These are phyloP conservation scores for Hemithea aestivaria DNA, from an alignment of 2,888 invertebrate species.

Conservation along the genomic window DNA sequence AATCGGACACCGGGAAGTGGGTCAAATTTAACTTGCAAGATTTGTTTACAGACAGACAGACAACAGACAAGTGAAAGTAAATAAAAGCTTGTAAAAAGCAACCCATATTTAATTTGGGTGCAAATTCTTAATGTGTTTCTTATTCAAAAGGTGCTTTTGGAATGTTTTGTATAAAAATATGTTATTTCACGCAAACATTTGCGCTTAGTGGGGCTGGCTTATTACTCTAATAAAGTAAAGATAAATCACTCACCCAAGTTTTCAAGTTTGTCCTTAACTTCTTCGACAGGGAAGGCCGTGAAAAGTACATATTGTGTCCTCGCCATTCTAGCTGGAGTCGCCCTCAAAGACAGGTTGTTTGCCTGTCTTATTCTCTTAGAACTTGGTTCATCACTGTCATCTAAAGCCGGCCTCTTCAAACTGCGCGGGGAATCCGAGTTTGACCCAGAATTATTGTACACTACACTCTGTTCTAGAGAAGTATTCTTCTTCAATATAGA, in stretches of 20 bases:
- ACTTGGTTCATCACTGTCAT: slow-evolving; percentile 35
- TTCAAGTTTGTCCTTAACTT: slow-evolving; percentile 51
- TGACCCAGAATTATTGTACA: slow-evolving; percentile 50
- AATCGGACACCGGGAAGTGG: no score
- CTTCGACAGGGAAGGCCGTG: slow-evolving; percentile 57
- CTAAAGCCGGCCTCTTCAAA: slow-evolving; percentile 41
- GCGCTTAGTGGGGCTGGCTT: no score
- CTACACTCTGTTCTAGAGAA: slow-evolving; percentile 47
- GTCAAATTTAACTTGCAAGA: no score
- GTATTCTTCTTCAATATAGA: slow-evolving; percentile 34
- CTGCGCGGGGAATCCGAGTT: slow-evolving; percentile 41
- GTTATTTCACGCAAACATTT: no score
- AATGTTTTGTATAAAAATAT: no score
- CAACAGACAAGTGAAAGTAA: no score
- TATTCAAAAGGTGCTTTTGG: no score
- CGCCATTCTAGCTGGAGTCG: slow-evolving; percentile 38
- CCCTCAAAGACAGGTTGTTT: slow-evolving; percentile 30
- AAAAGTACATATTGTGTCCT: slow-evolving; percentile 55
- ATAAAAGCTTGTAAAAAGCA: no score
- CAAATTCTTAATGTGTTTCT: no score
- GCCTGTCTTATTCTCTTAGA: slow-evolving; percentile 44
- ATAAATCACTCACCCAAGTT: slow-evolving; percentile 59
- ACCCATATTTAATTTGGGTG: no score
- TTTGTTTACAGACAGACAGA: no score
- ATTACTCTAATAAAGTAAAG: no score